A percentile compares a stretch with the other conserved stretches of the same genome.
Evolutionary conservation across 2,797 vertebrate genomes (phyloP).

Genomic region (Oryzias sinensis): DNA sequence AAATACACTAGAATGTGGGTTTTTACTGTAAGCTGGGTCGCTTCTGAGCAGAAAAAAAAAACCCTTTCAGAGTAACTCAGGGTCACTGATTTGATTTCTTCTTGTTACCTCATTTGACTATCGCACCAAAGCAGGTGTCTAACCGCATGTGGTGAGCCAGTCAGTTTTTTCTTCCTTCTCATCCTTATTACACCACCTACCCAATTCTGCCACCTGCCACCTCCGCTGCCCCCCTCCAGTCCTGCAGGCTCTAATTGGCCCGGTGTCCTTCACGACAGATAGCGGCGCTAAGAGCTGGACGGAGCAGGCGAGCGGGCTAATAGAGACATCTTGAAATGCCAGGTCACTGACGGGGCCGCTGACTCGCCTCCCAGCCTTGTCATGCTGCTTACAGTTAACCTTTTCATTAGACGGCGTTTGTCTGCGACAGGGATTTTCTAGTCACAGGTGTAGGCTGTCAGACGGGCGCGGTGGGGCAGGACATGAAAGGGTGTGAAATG

Average conservation of each 20-base stretch:
- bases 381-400: slow-evolving; percentile 68
- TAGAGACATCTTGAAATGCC: slow-evolving; percentile 73
- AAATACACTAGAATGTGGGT: slow-evolving; percentile 17
- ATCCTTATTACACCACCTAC: slow-evolving; percentile 42
- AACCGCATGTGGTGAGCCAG: slow-evolving; percentile 6
- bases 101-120: slow-evolving; percentile 45
- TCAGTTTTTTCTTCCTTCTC: slow-evolving; percentile 15
- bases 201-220: slow-evolving; percentile 23
- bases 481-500: slow-evolving; percentile 9
- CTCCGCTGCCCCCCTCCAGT: slow-evolving; percentile 17
- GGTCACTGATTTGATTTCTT: slow-evolving; percentile 43
- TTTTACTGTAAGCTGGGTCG: slow-evolving; percentile 1
- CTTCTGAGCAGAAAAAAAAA: not conserved
- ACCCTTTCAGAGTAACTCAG: slow-evolving; percentile 38
- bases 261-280: slow-evolving; percentile 58
- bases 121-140: slow-evolving; percentile 34
- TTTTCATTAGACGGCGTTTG: slow-evolving; percentile 69
- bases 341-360: slow-evolving; percentile 59
- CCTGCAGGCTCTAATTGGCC: slow-evolving; percentile 67
- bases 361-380: slow-evolving; percentile 55
- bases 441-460: slow-evolving; percentile 14
- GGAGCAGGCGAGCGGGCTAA: slow-evolving; percentile 53
- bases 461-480: not conserved
- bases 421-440: slow-evolving; percentile 40
- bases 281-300: slow-evolving; percentile 35